Base-by-base conservation (phyloP, 2,113 vertebrate genomes). In the Aramus guarauna region DNA sequence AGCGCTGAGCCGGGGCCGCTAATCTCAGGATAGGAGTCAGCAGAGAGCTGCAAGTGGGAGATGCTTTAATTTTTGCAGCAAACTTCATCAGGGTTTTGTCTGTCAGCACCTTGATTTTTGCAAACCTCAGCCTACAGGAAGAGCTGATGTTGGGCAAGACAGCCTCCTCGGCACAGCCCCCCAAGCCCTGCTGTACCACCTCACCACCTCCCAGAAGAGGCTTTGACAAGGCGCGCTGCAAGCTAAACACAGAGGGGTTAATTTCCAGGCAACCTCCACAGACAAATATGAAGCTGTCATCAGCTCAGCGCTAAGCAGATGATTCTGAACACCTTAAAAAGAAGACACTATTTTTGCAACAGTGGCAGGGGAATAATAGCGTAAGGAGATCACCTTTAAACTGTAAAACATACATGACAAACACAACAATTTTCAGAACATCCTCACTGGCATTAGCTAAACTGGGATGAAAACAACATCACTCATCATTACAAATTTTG, bases 401-500 rank as follows among this genome's bases (percentile, higher is more conserved):
- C 59, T 92, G 78, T 56, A 82, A 87, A 94, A 90, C 45, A 79
- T 16, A 80, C 11, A 37, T 69, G 92, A 90, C 85, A 95, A 96
- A 95, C 43, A 58, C 32, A 91, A 87, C 77, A 90, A 85, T 74
- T 94, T 92, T 95, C 95, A 88, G 89, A 95, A 85, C 66, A 64
- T 87, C 20, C 37, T 94, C 23, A 48, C 68, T 96, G 73, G 32
- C 81, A 87, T 91, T 85, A 94, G 52, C 91, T 94, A 74, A 94
- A 85, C 66, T 41, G 32, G 23, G 60, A 92, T 91, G 90, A 89
- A 92, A 94, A 94, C 75, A 90, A 68, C 71, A 92, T 89, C 79
- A 91, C 66, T 94, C 66, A 60, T 85, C 71, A 36, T 24, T 90
- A 71, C 64, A 63, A 79, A 94, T 95, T 97, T 92, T 97, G 95